Conservation (phyloP, 2,888 invertebrate genomes). For the Diplolepis rosae region DNA sequence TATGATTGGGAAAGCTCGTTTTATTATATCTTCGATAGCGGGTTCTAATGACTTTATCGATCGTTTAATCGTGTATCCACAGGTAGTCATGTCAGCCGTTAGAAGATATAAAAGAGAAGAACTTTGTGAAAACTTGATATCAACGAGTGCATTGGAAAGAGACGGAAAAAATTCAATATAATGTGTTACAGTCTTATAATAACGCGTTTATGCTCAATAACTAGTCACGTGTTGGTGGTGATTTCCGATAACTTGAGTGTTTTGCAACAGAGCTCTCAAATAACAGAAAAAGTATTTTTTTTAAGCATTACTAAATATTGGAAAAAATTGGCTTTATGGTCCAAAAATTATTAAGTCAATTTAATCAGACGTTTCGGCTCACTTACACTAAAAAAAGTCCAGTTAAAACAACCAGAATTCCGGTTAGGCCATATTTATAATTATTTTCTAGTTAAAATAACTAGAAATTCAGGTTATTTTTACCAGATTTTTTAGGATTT, state of each 20-base stretch:
- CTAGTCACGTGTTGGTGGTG: background rate
- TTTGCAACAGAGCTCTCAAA: background rate
- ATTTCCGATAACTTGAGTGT: background rate
- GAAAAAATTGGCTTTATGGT: too few species aligned
- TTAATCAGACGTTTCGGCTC: too few species aligned
- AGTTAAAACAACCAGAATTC: too few species aligned
- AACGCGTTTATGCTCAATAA: background rate
- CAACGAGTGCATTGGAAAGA: background rate
- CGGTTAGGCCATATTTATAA: too few species aligned
- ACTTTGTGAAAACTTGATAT: slow-evolving; percentile 2
- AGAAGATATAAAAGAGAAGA: slow-evolving; percentile 8
- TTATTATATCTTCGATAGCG: slow-evolving; percentile 28
- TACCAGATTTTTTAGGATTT: too few species aligned
- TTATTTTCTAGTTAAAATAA: too few species aligned
- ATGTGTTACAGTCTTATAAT: slow-evolving; percentile 15
- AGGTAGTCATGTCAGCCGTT: slow-evolving; percentile 13
- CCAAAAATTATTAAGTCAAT: too few species aligned
- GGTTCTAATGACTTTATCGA: slow-evolving; percentile 30
- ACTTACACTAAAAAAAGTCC: too few species aligned
- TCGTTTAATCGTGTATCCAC: slow-evolving; percentile 27
- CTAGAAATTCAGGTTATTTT: too few species aligned
- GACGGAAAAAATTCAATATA: background rate
- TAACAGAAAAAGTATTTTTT: background rate
- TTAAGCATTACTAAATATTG: too few species aligned
- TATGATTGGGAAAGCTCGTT: slow-evolving; percentile 19